These are phyloP conservation scores for Saturnia japonica DNA, from an alignment of 2,888 invertebrate species.

Conservation along the genomic window DNA sequence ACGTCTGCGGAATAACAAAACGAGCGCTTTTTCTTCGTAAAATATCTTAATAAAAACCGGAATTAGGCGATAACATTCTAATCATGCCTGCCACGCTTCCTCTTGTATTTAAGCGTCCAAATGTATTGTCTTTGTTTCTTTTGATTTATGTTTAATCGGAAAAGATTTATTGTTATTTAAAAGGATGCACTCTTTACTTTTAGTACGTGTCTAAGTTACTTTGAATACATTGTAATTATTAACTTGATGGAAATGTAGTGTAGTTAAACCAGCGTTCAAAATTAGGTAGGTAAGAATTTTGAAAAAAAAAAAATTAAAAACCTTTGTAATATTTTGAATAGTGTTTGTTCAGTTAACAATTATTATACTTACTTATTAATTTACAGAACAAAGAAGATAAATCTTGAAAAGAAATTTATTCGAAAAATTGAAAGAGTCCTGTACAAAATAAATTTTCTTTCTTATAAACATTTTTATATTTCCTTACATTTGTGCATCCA, in stretches of 20 bases:
- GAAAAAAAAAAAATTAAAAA: not conserved
- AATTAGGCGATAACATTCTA: constrained; percentile 73
- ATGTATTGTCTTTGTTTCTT: constrained; percentile 58
- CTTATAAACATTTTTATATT: constrained; percentile 69
- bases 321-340: not conserved
- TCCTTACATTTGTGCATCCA: constrained; percentile 78
- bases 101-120: constrained; percentile 56
- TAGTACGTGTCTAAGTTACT: constrained; percentile 37
- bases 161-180: constrained; percentile 69
- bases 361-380: constrained; percentile 25
- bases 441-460: constrained; percentile 59
- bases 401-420: constrained; percentile 22
- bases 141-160: constrained; percentile 63
- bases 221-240: not conserved
- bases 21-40: constrained; percentile 66
- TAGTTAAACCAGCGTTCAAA: too few species aligned
- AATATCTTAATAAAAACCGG: constrained; percentile 76
- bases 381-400: constrained; percentile 24
- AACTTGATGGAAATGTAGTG: not conserved
- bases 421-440: constrained; percentile 29
- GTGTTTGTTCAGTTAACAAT: constrained; percentile 1
- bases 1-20: constrained; percentile 75
- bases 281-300: too few species aligned
- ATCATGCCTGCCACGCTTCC: constrained; percentile 73
- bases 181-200: constrained; percentile 51